Percentiles rank a stretch among this genome's conserved stretches.
Evolutionary conservation across 1,140 invertebrate species (phyloP).

Genomic region (Cyclina sinensis): DNA sequence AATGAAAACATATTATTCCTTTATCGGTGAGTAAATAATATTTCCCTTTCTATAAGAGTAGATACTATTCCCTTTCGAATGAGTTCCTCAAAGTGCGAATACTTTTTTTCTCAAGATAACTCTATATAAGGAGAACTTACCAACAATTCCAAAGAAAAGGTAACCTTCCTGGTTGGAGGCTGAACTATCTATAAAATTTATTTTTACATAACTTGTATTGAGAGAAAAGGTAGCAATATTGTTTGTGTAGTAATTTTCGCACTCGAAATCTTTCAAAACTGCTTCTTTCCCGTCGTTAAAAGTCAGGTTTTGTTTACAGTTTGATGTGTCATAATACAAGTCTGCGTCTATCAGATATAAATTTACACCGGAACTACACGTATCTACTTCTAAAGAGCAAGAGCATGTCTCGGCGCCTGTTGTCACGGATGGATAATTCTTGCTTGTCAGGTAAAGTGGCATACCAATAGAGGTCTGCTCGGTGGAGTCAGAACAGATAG

Average conservation of each 20-base stretch:
- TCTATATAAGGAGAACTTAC: not conserved
- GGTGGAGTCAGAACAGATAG: not conserved
- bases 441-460: not conserved
- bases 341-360: not conserved
- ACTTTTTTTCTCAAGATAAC: too few relatives aligned
- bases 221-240: not conserved
- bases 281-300: not conserved
- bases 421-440: not conserved
- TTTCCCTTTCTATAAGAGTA: too few relatives aligned
- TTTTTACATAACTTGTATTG: not conserved
- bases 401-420: not conserved
- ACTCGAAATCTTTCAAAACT: not conserved
- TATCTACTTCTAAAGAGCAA: not conserved
- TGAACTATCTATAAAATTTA: not conserved
- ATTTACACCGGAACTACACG: not conserved
- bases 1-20: too few relatives aligned
- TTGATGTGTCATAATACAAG: not conserved
- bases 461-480: not conserved
- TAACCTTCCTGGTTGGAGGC: not conserved
- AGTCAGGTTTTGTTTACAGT: not conserved
- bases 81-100: too few relatives aligned
- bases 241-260: not conserved
- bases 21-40: too few relatives aligned
- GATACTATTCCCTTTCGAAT: too few relatives aligned
- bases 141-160: conserved; percentile 1